Base-by-base conservation (phyloP, 23 tunicate genomes). In the Trididemnum clinides region DNA sequence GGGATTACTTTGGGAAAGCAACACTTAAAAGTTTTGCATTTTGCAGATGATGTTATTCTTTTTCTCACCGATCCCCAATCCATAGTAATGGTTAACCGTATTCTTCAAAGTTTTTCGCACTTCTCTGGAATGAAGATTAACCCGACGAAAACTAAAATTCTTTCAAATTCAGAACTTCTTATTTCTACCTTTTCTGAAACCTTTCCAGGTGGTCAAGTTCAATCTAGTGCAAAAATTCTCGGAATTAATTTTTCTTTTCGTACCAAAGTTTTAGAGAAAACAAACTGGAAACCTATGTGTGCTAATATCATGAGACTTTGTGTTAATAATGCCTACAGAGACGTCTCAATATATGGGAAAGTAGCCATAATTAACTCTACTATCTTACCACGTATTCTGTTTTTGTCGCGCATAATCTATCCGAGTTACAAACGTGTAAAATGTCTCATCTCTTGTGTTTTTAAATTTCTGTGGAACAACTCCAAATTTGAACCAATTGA, bases 21-120 rank as follows among this genome's bases (percentile, higher is more conserved):
- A 50, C 23, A 51, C 20, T 4, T 39, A 32, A 84, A 84, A 84
- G 50, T 84, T 15, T 23, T 33, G 6, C 88, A 84, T 18, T 84
- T 59, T 33, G 88, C 88, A 18, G 88, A 84, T 51, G 88, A 84
- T 25, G 50, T 58, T 1, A 84, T 71, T 18, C 50, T 72, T 34
- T 1, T 36, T 20, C 23, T 72, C 32, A 4, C 6, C 49, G 71
- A 84, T 28, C 19, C 18, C 18, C 28, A 10, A 21, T 51, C 71
- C 19, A 1, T 84, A 29, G 64, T 72, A 32, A 1, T 26, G 33
- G 57, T 73, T 39, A 15, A 33, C 6, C 20, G 33, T 2, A 57
- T 28, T 51, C 36, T 84, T 18, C 32, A 27, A 2, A 29, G 21
- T 1, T 84, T 26, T 51, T 29, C 72, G 31, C 25, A 1, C 0